Conservation (phyloP, 2,797 vertebrate genomes). For the Fistularia tabacaria region DNA sequence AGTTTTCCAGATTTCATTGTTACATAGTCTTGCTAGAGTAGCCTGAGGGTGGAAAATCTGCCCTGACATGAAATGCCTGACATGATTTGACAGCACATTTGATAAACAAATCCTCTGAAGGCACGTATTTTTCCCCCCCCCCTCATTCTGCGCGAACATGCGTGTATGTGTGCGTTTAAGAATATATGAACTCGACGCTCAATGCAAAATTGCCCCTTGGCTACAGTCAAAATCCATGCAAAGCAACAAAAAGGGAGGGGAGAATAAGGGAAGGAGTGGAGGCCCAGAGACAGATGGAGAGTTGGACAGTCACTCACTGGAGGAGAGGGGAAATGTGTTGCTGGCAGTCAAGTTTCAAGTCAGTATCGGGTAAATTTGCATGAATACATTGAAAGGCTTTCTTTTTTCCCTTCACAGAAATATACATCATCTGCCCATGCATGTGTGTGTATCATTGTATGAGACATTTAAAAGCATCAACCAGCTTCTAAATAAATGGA, state of each 20-base stretch:
- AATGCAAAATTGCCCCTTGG: constrained; percentile 74
- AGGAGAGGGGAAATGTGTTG: constrained; percentile 49
- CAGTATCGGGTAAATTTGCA: too few species aligned
- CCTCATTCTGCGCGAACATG: constrained; percentile 27
- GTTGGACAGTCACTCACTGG: constrained; percentile 54
- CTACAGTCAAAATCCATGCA: constrained; percentile 78
- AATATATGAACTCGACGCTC: constrained; percentile 53
- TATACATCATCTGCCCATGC: constrained; percentile 31
- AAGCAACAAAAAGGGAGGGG: constrained; percentile 68
- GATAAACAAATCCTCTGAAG: constrained; percentile 74
- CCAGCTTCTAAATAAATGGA: constrained; percentile 18
- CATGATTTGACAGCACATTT: constrained; percentile 76
- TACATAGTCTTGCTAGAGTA: constrained; percentile 40
- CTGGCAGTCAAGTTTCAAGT: constrained; percentile 18
- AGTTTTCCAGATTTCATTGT: constrained; percentile 53
- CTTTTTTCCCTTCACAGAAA: constrained; percentile 8
- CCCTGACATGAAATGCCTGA: constrained; percentile 64
- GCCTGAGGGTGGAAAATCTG: constrained; percentile 58
- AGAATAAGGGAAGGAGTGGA: constrained; percentile 11
- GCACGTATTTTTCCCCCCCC: constrained; percentile 36
- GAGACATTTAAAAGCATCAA: constrained; percentile 38
- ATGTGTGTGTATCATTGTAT: constrained; percentile 10
- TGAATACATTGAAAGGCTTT: constrained; percentile 16
- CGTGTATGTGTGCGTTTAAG: constrained; percentile 21
- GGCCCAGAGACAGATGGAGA: constrained; percentile 59